Base-by-base conservation (phyloP, 2,797 vertebrate genomes). In the Chrosomus eos region DNA sequence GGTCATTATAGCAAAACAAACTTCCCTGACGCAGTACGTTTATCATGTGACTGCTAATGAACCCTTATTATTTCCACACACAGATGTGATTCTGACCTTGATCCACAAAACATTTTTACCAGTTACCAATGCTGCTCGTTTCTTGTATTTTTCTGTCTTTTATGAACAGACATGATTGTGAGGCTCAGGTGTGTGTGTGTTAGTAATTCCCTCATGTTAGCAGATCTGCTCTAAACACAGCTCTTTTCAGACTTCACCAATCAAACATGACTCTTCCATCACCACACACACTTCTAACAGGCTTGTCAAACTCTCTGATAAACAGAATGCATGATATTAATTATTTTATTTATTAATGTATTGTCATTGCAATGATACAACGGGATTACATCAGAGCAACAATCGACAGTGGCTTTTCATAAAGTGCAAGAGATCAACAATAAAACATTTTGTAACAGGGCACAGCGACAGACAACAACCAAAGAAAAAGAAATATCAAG, bases 241-340 rank as follows among this genome's bases (percentile, higher is more conserved):
- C 72, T 74, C 72, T 33, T 74, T 55, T 75, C 11, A 75, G 48
- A 36, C 48, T 53, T 74, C 48, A 33, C 26, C 71, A 31, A 73
- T 74, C 72, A 74, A 58, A 76, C 21, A 23, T 3, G 23, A 60
- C 53, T 60, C 53, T 36, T 77, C 33, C 53, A 38, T 77, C 28
- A 40, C 31, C 11, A 33, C 33, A 58, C 33, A 58, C 53, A n/a
- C 74, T 76, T 60, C 74, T 38, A 26, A n/a, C 7, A 5, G 48
- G 31, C 73, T n/a, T 55, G 73, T 75, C 73, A 75, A 33, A 21
- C 51, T 40, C 53, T 77, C n/a, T n/a, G n/a, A n/a, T 60, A 40
- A 77, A 77, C 74, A 40, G 53, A 26, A 33, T 40, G 14, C 33
- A 26, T 40, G 74, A 26, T 26, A n/a, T n/a, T n/a, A n/a, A n/a